Evolutionary conservation across 2,797 vertebrate genomes (phyloP), one percentile per base, ranked within the genome.

Genomic region (Lepilemur septentrionalis): DNA sequence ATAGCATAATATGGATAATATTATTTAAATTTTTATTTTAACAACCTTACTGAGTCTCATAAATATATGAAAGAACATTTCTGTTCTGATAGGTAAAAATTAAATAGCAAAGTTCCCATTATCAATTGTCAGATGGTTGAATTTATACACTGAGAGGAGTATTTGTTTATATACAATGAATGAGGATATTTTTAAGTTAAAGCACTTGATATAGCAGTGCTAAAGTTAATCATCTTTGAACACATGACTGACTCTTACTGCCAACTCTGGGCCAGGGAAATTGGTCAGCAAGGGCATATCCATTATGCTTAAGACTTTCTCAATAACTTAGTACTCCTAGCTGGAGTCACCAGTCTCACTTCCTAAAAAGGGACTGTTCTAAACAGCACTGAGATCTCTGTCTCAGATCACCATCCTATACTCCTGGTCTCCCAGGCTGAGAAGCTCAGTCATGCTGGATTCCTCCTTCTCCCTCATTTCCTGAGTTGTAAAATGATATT

Each of bases 1-100:
- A n/a, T 38, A 78, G n/a, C 46, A 93, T 57, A 79, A 78, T 30
- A 65, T 25, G 25, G 83, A 65, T 91, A 81, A 57, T 79, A 63
- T 10, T 57, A 18, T 50, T n/a, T 89, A 89, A 69, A 79, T 93
- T 92, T 97, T 73, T 82, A 89, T 90, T 89, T 96, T 89, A 83
- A 88, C 20, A 67, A 46, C 17, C 25, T 95, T 91, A 85, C 3
- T 38, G 80, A 94, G 11, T 70, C 4, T 82, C 25, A n/a, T 65
- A 91, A 92, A 79, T 95, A 89, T 7, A 78, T 38, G 38, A 93
- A 41, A 90, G 23, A 83, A 43, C 35, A 55, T 87, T 82, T 95
- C 46, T 67, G 14, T 91, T 94, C 52, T 78, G 6, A 57, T 1
- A 79, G 11, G 0, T 86, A 57, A 82, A 30, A 20, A 96, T 5